phyloP scores from a whole-genome alignment of 2,888 invertebrate genomes.

The Scrobipalpa costella region DNA sequence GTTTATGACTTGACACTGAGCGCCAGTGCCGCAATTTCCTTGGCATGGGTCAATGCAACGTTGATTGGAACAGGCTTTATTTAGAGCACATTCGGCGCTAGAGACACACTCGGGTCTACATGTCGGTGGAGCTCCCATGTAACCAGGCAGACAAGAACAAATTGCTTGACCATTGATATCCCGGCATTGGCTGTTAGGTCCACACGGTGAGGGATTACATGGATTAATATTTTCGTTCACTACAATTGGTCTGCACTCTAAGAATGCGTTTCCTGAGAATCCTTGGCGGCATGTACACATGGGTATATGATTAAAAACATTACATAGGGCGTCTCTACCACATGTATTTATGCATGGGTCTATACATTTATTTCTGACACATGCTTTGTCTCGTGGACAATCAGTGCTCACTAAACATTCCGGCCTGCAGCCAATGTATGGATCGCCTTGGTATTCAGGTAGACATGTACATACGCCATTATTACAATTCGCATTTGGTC shows the following conservation, averaged over 20 bases:
- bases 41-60: slow-evolving; percentile 87
- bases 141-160: slow-evolving; percentile 85
- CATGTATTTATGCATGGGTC: slow-evolving; percentile 91
- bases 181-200: slow-evolving; percentile 86
- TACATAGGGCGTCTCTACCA: slow-evolving; percentile 86
- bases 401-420: slow-evolving; percentile 89
- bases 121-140: slow-evolving; percentile 85
- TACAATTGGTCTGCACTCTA: slow-evolving; percentile 79
- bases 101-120: slow-evolving; percentile 87
- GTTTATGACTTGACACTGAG: slow-evolving; percentile 86
- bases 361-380: slow-evolving; percentile 86
- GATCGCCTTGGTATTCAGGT: slow-evolving; percentile 88
- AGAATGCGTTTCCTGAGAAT: slow-evolving; percentile 86
- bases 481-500: slow-evolving; percentile 86
- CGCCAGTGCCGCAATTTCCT: slow-evolving; percentile 86
- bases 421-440: slow-evolving; percentile 89
- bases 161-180: slow-evolving; percentile 85
- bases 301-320: slow-evolving; percentile 83
- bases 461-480: slow-evolving; percentile 87
- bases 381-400: slow-evolving; percentile 86
- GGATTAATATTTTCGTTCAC: slow-evolving; percentile 72
- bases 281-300: slow-evolving; percentile 82
- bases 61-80: slow-evolving; percentile 85
- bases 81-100: slow-evolving; percentile 84
- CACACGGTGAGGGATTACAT: slow-evolving; percentile 87